A percentile compares a stretch with the other conserved stretches of the same genome.
phyloP scores from a whole-genome alignment of 1,140 invertebrate genomes.

The Leptestheria dahalacensis region DNA sequence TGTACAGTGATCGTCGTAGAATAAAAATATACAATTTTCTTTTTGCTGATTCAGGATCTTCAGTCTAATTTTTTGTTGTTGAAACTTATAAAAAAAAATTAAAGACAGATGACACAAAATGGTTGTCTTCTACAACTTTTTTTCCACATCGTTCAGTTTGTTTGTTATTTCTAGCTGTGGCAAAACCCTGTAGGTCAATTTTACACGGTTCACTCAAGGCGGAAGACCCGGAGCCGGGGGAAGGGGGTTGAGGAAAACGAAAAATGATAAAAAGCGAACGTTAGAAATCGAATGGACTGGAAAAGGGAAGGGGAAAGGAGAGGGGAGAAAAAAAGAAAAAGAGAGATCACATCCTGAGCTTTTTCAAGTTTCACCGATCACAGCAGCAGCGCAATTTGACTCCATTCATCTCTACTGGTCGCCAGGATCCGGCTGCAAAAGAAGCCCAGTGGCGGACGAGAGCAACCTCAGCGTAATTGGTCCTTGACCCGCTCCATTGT shows the following conservation, averaged over 20 bases:
- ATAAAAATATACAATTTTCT: not conserved
- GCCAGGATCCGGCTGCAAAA: constrained; percentile 6
- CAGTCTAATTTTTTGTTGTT: not conserved
- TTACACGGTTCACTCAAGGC: too few relatives aligned
- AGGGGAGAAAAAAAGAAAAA: not conserved
- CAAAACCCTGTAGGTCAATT: too few relatives aligned
- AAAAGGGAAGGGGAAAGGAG: not conserved
- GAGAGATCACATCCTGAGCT: not conserved
- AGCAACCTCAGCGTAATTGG: not conserved
- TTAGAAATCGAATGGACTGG: not conserved
- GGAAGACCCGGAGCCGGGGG: not conserved
- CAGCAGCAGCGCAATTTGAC: not conserved
- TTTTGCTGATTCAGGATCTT: not conserved
- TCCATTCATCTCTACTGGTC: not conserved
- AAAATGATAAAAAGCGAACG: not conserved
- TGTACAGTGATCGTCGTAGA: not conserved
- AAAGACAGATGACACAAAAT: too few relatives aligned
- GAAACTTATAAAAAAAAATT: not conserved
- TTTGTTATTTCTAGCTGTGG: too few relatives aligned
- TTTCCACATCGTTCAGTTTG: too few relatives aligned
- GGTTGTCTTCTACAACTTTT: too few relatives aligned
- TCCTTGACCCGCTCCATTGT: not conserved
- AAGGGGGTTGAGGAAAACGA: not conserved
- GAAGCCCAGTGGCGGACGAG: not conserved
- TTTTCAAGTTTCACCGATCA: not conserved